Evolutionary conservation across 2,113 vertebrate genomes (phyloP).

Genomic region (Dipodomys merriami): DNA sequence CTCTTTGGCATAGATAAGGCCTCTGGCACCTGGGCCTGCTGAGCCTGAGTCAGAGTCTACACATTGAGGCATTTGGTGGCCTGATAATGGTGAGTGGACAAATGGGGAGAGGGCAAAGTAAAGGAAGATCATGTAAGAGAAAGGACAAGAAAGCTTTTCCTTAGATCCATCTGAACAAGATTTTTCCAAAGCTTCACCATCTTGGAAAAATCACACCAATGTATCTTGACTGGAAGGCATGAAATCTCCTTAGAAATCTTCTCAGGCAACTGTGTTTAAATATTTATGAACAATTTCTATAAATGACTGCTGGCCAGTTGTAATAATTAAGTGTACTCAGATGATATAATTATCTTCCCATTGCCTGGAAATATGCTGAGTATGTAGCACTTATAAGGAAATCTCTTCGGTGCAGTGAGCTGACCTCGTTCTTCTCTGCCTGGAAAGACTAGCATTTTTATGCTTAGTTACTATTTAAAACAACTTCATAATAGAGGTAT

Average conservation of each 20-base stretch:
- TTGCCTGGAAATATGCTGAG: neutral
- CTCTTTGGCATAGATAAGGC: neutral
- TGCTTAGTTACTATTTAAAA: neutral
- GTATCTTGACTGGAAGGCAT: constrained; percentile 43
- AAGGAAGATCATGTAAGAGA: constrained; percentile 26
- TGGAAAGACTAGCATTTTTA: constrained; percentile 35
- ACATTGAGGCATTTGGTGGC: neutral
- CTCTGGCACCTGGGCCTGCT: neutral
- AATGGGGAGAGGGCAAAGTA: neutral
- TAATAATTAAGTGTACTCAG: constrained; percentile 66
- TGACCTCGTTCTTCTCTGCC: constrained; percentile 37
- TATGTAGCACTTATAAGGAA: neutral
- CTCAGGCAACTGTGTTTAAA: constrained; percentile 57
- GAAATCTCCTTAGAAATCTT: constrained; percentile 70
- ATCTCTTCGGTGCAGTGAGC: neutral
- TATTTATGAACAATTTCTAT: constrained; percentile 72
- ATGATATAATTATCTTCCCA: constrained; percentile 12
- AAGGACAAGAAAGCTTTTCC: constrained; percentile 24
- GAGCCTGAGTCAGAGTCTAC: neutral
- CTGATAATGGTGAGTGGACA: neutral
- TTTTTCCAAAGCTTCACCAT: constrained; percentile 58
- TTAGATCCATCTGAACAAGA: neutral
- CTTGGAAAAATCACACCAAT: constrained; percentile 45
- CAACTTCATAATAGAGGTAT: neutral
- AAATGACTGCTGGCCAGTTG: constrained; percentile 70